phyloP scores from a whole-genome alignment of 2,113 vertebrate species.

The Gadus chalcogrammus region DNA sequence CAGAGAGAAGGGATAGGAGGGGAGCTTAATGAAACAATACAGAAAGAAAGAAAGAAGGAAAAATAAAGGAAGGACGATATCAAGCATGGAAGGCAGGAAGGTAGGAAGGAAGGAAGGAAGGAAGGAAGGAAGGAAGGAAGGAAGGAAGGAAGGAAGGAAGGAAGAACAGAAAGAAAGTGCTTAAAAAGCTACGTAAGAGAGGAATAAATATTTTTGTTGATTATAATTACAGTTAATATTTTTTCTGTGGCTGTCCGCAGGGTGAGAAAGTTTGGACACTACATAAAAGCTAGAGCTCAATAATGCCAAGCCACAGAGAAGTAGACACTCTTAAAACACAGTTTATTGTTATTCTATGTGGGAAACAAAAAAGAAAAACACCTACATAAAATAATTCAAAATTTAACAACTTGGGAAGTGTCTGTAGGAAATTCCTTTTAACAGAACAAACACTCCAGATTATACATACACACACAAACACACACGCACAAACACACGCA shows the following conservation, averaged over 20 bases:
- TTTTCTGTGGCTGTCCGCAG: conserved; percentile 43
- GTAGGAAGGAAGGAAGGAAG: background rate
- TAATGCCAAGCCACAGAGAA: conserved; percentile 28
- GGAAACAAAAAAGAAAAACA: conserved; percentile 15
- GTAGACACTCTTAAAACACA: conserved; percentile 11
- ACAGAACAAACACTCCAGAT: background rate
- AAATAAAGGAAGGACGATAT: background rate
- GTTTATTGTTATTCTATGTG: conserved; percentile 27
- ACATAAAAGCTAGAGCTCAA: conserved; percentile 28
- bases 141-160: background rate
- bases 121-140: background rate
- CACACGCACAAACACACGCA: background rate
- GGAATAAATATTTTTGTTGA: conserved; percentile 21
- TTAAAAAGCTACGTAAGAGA: background rate
- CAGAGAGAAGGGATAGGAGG: background rate
- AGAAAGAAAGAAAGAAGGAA: background rate
- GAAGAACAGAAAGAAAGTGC: background rate
- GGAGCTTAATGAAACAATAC: background rate
- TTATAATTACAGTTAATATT: conserved; percentile 47
- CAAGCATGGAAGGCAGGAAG: background rate
- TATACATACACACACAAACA: background rate
- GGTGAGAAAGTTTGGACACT: conserved; percentile 36
- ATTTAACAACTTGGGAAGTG: background rate
- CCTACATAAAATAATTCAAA: conserved; percentile 18
- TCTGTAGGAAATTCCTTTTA: background rate